Evolutionary conservation across 2,888 invertebrate genomes (phyloP), one percentile per base, ranked within the genome.

Genomic region (Polydrusus tereticollis): DNA sequence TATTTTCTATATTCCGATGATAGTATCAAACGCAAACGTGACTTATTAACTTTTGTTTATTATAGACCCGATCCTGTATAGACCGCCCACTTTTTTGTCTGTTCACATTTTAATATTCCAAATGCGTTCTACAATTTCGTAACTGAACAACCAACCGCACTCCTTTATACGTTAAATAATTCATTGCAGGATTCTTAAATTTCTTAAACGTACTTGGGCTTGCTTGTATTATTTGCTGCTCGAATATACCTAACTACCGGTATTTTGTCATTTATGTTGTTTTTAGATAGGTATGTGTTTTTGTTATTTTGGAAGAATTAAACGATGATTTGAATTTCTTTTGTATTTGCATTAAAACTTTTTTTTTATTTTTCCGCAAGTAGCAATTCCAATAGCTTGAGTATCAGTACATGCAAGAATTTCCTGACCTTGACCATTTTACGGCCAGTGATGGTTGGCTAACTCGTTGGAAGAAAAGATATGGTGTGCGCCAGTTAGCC

Each of bases 111-210:
- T 18, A 33, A 14, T 33, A 55, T 55, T 55, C 52, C 52, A 16
- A 55, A 29, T 55, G 52, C 10, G 29, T 55, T 55, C 29, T 55
- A 55, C 29, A 29, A 55, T 55, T 55, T 55, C 52, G 29, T 55
- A 55, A 55, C 18, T 18, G 0, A 26, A 50, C 52, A 29, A 55
- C 29, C 29, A 29, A 55, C 29, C 29, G 52, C 52, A 18, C 52
- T 55, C 52, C 52, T 55, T 55, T 18, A 55, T 55, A 55, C 29
- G 52, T 18, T 55, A 55, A 55, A 29, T 29, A 55, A 29, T 55
- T 55, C 52, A 10, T 14, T 33, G 29, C 16, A 18, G 52, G n/a
- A 29, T 55, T 55, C 10, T 29, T 16, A 29, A 55, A 55, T 33
- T 55, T 55, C 29, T 55, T 7, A 10, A 12, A 55, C 52, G 52